Evolutionary conservation across 2,888 invertebrate species (phyloP), one percentile per base, ranked within the genome.

Genomic region (Eurytoma adleriae): DNA sequence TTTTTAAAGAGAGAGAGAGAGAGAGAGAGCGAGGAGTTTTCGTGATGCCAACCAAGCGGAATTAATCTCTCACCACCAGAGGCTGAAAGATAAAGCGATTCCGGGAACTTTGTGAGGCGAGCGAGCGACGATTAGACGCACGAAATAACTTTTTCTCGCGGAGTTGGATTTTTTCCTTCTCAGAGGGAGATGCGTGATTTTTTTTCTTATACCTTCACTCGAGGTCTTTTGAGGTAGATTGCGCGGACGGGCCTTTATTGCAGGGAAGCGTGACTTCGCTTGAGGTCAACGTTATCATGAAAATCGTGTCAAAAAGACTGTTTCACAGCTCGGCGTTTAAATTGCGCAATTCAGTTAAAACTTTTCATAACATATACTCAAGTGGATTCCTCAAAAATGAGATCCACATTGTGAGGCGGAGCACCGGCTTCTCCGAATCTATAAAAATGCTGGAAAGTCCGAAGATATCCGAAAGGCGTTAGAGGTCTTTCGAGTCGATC

Each of bases 1-100:
- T 40, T 40, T 40, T 40, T 40, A 7, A 40, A 40, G 40, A 40
- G 40, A 40, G 5, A 40, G 40, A 40, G 40, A 40, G 40, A 40
- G 40, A 40, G 4, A 40, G 40, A 40, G 40, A 40, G 40, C 4
- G 40, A 40, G 40, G 59, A 57, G 40, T 59, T 70, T 82, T 61
- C 69, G 68, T 48, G 24, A 56, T 69, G 69, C 56, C 71, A 59
- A 48, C 50, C 62, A 66, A 79, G 77, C 48, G 68, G 69, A 79
- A 83, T 83, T 81, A 83, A 83, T 83, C 82, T 82, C 20, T 12
- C 70, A 54, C 69, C 71, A 69, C 67, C 71, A 64, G 74, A 57
- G 75, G 61, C 81, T 73, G 66, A 52, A 77, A 76, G 80, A 80
- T 80, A 80, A 80, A 80, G 62, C 71, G 77, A 80, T 80, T 80